A percentile compares a stretch with the other conserved stretches of the same genome.
Conservation (phyloP, 1,140 invertebrate species). For the Nasonia vitripennis region DNA sequence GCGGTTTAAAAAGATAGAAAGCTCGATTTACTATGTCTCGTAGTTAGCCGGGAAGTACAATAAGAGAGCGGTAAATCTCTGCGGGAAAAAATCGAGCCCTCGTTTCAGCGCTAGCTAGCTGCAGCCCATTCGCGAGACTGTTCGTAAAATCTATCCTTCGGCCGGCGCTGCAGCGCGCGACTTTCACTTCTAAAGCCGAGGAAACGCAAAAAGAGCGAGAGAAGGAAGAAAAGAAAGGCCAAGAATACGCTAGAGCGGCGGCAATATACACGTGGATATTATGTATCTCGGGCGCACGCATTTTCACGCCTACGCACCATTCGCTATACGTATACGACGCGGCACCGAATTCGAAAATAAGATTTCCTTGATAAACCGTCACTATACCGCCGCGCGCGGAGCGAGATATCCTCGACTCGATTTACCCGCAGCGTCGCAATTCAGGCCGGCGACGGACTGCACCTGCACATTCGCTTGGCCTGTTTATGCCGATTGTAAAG, state of each 20-base stretch:
- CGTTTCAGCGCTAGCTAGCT: background rate
- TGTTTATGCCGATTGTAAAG: slow-evolving; percentile 32
- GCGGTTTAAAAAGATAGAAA: background rate
- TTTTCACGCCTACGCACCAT: no score
- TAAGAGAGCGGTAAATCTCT: background rate
- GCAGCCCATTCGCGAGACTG: background rate
- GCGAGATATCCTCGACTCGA: no score
- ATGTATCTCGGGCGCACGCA: no score
- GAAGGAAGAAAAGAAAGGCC: background rate
- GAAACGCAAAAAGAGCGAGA: background rate
- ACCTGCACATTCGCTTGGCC: background rate
- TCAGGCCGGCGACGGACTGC: no score
- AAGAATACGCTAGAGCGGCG: background rate
- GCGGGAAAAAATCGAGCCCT: background rate
- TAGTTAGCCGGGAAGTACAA: background rate
- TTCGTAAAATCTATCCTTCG: slow-evolving; percentile 32
- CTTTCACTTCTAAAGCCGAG: slow-evolving; percentile 33
- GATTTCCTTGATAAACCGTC: background rate
- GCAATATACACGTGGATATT: background rate
- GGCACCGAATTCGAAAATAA: no score
- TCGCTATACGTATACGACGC: no score
- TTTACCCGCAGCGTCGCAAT: no score
- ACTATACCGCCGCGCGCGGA: no score
- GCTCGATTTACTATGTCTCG: background rate
- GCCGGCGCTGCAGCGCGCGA: background rate